These are phyloP conservation scores for Galaxea fascicularis DNA, from an alignment of 92 coral and sea anemone species.

Conservation along the genomic window DNA sequence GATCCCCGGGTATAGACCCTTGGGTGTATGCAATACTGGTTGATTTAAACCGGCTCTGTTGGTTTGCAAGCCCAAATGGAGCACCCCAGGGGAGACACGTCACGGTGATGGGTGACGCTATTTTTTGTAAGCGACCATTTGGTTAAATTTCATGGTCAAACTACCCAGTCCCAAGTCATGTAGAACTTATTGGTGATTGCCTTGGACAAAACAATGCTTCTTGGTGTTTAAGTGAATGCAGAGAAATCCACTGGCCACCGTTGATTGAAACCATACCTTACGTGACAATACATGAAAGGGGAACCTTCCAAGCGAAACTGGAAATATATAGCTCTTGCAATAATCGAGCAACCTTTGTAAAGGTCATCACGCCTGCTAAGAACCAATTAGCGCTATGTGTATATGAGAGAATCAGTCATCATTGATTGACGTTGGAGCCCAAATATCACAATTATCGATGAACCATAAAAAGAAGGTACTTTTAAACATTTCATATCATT, in stretches of 20 bases:
- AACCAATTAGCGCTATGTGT: too few species aligned
- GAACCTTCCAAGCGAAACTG: too few species aligned
- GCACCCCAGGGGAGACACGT: neutral
- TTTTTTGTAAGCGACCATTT: too few species aligned
- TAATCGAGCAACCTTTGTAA: too few species aligned
- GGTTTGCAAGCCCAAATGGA: neutral
- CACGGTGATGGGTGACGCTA: neutral
- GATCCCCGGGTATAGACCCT: neutral
- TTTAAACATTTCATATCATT: neutral
- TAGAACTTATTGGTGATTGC: too few species aligned
- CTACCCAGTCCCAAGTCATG: too few species aligned
- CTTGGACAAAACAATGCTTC: too few species aligned
- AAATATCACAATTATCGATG: neutral
- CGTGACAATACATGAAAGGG: neutral
- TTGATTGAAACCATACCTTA: too few species aligned
- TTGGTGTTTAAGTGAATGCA: too few species aligned
- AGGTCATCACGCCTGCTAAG: too few species aligned
- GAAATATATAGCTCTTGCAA: neutral
- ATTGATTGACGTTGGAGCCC: neutral
- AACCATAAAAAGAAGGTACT: neutral
- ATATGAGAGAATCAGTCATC: neutral
- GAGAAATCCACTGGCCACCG: too few species aligned
- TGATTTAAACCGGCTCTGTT: neutral
- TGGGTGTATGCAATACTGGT: neutral
- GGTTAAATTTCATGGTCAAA: too few species aligned